Evolutionary conservation across 1,140 invertebrate species (phyloP), one percentile per base, ranked within the genome.

Genomic region (Triops cancriformis): DNA sequence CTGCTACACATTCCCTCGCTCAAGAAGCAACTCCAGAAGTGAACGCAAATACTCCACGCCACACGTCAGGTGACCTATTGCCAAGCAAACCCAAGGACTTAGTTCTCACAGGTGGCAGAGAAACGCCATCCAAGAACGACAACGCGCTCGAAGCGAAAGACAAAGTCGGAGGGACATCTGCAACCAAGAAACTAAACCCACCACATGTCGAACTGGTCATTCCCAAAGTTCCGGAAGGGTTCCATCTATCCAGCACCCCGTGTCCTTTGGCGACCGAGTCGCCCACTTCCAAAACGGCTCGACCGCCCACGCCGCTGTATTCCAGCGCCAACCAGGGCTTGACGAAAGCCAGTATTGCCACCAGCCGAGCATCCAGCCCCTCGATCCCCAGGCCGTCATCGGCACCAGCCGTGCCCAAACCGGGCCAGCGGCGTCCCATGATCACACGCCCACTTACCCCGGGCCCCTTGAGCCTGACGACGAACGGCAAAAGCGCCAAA

Each of bases 341-440:
- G 27, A 45, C 77, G 14, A 41, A 41, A 1, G 64, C 28, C 6
- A 73, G 12, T 12, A 31, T 26, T 41, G n/a, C 73, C 10, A n/a
- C 31, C 23, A 26, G n/a, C n/a, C 27, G 74, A 14, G 37, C 74
- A 43, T 23, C 28, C 11, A 78, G 42, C 41, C 77, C 27, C 31
- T 45, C 26, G 14, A 73, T 28, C 41, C 77, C 41, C n/a, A 78
- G 64, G n/a, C 77, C 31, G 28, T 74, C 72, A n/a, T 76, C 77
- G 5, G 73, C 72, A 7, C 73, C 73, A 18, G 43, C 76, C 26
- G 28, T 72, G 10, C 73, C 72, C 2, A 77, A 77, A 42, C 37
- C 26, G 9, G 51, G 73, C n/a, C 76, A 51, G 26, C 64, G 31
- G 12, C 72, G 51, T 28, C 37, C 26, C 73, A 28, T 74, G 72